Evolutionary conservation across 2,797 vertebrate genomes (phyloP).

Genomic region (Myoxocephalus aenaeus): DNA sequence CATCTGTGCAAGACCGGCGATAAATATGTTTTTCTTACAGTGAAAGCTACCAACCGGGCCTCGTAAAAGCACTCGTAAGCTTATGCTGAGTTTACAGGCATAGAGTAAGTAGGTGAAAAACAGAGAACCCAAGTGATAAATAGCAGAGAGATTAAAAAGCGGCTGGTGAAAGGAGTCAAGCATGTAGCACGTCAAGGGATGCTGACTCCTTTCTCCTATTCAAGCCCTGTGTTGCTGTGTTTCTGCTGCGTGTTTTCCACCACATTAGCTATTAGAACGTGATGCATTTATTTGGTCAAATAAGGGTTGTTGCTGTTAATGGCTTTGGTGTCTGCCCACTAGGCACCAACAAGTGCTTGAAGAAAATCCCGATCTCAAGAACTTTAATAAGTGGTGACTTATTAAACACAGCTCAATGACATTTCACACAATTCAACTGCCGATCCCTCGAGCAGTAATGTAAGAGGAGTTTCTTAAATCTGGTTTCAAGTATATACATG

Average conservation of each 20-base stretch:
- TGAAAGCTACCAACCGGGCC: background rate
- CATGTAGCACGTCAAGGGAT: constrained; percentile 3
- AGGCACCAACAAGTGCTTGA: background rate
- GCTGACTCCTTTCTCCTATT: background rate
- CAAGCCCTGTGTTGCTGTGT: background rate
- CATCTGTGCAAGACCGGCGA: constrained; percentile 38
- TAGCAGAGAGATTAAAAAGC: background rate
- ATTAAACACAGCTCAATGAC: too few species aligned
- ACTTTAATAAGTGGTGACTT: constrained; percentile 2
- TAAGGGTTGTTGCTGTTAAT: background rate
- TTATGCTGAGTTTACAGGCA: constrained; percentile 29
- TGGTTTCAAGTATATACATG: background rate
- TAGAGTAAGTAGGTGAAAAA: constrained; percentile 7
- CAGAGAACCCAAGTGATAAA: constrained; percentile 16
- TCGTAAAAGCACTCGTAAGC: constrained; percentile 27
- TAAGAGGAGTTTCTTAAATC: background rate
- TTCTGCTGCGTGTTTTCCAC: background rate
- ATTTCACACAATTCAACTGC: background rate
- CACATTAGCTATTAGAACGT: background rate
- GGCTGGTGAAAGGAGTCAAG: background rate
- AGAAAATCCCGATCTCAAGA: background rate
- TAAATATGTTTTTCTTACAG: constrained; percentile 36
- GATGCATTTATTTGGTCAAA: background rate
- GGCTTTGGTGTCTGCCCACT: background rate
- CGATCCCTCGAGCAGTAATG: background rate